These are phyloP conservation scores for Oncorhynchus kisutch DNA, from an alignment of 2,113 vertebrate species.

Conservation along the genomic window DNA sequence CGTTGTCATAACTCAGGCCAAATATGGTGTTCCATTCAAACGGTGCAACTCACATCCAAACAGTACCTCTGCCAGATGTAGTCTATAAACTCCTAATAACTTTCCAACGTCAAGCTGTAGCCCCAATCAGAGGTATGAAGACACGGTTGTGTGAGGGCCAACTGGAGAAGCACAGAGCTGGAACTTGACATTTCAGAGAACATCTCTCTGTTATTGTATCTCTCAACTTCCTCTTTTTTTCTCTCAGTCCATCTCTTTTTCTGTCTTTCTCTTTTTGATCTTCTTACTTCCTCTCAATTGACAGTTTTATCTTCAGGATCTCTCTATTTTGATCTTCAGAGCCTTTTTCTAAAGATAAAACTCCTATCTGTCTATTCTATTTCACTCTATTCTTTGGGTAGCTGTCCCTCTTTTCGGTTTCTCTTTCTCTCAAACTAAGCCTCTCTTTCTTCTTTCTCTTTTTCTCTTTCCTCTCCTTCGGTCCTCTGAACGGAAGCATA, in stretches of 20 bases:
- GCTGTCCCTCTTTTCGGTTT: not conserved
- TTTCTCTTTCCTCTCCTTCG: not conserved
- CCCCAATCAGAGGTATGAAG: too few relatives aligned
- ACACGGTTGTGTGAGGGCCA: too few relatives aligned
- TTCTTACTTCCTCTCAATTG: not conserved
- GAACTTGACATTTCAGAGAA: not conserved
- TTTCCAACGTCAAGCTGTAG: not conserved
- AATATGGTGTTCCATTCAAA: constrained; percentile 50
- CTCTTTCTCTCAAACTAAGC: not conserved
- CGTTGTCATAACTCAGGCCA: constrained; percentile 56
- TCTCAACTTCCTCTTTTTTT: not conserved
- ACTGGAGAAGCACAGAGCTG: too few relatives aligned
- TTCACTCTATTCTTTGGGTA: not conserved
- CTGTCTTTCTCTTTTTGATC: not conserved
- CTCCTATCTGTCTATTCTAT: not conserved
- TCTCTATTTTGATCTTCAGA: not conserved
- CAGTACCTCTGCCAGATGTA: constrained; percentile 5
- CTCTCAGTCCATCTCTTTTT: not conserved
- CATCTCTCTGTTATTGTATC: not conserved
- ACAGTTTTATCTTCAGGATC: not conserved
- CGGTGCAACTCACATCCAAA: constrained; percentile 19
- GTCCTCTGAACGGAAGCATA: not conserved
- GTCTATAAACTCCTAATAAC: constrained; percentile 29
- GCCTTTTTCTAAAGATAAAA: not conserved
- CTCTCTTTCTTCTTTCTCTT: not conserved